A percentile compares a stretch with the other conserved stretches of the same genome.
Conservation (phyloP, 2,113 vertebrate genomes). For the Anarhynchus alexandrinus region DNA sequence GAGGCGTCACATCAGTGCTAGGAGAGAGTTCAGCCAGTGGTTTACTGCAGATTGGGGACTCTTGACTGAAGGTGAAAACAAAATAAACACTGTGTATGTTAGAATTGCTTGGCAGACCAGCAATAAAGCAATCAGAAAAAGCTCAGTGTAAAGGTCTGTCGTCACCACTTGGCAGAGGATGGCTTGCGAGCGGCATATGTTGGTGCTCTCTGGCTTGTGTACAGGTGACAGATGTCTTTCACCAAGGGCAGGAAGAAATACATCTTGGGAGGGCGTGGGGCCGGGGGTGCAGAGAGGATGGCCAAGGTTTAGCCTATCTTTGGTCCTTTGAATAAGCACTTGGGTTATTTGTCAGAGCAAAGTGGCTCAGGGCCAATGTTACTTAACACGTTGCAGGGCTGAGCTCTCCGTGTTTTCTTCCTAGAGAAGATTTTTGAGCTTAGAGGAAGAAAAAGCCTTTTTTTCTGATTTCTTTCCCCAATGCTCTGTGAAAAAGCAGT, state of each 20-base stretch:
- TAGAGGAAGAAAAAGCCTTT: neutral
- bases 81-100: neutral
- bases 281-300: neutral
- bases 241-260: slow-evolving; percentile 20
- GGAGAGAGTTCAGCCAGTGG: slow-evolving; percentile 40
- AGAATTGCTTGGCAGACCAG: neutral
- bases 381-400: neutral
- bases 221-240: slow-evolving; percentile 49
- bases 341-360: neutral
- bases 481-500: neutral
- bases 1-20: neutral
- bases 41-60: slow-evolving; percentile 32
- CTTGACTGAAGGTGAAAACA: neutral
- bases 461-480: neutral
- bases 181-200: neutral
- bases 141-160: neutral
- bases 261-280: neutral
- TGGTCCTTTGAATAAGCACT: neutral
- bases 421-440: neutral
- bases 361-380: neutral
- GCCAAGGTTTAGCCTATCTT: neutral
- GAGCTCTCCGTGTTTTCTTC: neutral
- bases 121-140: neutral
- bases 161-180: neutral
- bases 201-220: neutral